Percentiles rank a stretch among this genome's conserved stretches.
These are phyloP conservation scores for Brachionichthys hirsutus DNA, from an alignment of 2,113 vertebrate genomes.

Conservation along the genomic window DNA sequence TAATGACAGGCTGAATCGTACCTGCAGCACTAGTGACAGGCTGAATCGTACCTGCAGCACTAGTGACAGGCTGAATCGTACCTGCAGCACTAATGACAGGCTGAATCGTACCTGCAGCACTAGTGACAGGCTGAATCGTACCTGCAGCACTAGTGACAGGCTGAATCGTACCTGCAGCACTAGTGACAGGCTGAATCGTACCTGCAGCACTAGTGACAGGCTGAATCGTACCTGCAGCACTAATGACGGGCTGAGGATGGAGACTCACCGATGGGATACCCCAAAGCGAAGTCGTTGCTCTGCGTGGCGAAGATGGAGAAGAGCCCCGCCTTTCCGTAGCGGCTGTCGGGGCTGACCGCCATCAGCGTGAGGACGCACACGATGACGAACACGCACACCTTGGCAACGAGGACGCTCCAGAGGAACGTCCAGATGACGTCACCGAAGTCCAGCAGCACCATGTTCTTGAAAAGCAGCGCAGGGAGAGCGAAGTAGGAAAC, in stretches of 20 bases:
- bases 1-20: no score
- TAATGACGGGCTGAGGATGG: neutral
- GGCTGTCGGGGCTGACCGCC: slow-evolving; percentile 84
- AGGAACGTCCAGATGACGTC: slow-evolving; percentile 95
- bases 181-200: no score
- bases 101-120: no score
- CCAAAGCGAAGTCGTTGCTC: slow-evolving; percentile 98
- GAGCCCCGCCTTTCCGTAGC: slow-evolving; percentile 94
- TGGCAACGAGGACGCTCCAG: slow-evolving; percentile 92
- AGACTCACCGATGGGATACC: slow-evolving; percentile 94
- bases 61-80: no score
- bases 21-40: no score
- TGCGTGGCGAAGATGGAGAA: slow-evolving; percentile 98
- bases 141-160: no score
- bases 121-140: no score
- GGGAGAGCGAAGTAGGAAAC: slow-evolving; percentile 97
- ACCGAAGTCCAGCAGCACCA: slow-evolving; percentile 94
- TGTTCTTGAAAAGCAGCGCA: slow-evolving; percentile 95
- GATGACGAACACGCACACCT: slow-evolving; percentile 88
- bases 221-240: no score
- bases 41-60: no score
- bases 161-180: no score
- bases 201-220: no score
- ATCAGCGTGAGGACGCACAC: slow-evolving; percentile 89
- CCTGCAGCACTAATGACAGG: no score